Evolutionary conservation across 1,140 invertebrate genomes (phyloP).

Genomic region (Philaenus spumarius): DNA sequence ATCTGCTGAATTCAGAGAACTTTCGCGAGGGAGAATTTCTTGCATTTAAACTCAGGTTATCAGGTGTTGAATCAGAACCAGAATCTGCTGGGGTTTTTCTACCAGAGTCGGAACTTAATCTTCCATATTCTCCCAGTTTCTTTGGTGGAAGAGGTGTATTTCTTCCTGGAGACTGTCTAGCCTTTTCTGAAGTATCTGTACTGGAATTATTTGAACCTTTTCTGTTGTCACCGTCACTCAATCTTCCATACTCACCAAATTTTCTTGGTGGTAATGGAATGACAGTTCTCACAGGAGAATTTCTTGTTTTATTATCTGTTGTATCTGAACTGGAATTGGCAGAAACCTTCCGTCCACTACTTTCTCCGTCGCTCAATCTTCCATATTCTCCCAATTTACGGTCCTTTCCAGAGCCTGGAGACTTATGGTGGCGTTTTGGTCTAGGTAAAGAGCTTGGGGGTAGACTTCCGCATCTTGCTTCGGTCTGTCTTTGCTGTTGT

Average conservation of each 20-base stretch:
- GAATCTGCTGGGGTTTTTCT: slow-evolving; percentile 20
- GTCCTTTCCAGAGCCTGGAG: slow-evolving; percentile 43
- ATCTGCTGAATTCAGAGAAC: slow-evolving; percentile 19
- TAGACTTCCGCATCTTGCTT: slow-evolving; percentile 44
- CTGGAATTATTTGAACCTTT: slow-evolving; percentile 16
- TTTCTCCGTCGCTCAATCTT: slow-evolving; percentile 29
- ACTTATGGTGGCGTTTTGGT: slow-evolving; percentile 52
- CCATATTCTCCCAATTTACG: slow-evolving; percentile 29
- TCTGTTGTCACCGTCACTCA: slow-evolving; percentile 27
- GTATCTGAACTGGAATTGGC: slow-evolving; percentile 20
- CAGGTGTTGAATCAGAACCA: neutral
- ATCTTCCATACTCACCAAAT: slow-evolving; percentile 30
- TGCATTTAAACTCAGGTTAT: slow-evolving; percentile 11
- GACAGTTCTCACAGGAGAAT: slow-evolving; percentile 13
- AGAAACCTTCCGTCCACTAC: slow-evolving; percentile 18
- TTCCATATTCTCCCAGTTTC: slow-evolving; percentile 28
- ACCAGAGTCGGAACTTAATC: slow-evolving; percentile 18
- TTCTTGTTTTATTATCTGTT: slow-evolving; percentile 3
- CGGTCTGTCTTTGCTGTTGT: slow-evolving; percentile 59
- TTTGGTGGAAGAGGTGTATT: slow-evolving; percentile 19
- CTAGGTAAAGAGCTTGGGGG: slow-evolving; percentile 59
- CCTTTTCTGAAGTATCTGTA: slow-evolving; percentile 8
- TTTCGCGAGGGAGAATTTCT: slow-evolving; percentile 15
- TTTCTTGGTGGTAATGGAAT: slow-evolving; percentile 23
- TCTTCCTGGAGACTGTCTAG: slow-evolving; percentile 20